These are phyloP conservation scores for Papilio glaucus DNA, from an alignment of 1,140 invertebrate genomes.

Conservation along the genomic window DNA sequence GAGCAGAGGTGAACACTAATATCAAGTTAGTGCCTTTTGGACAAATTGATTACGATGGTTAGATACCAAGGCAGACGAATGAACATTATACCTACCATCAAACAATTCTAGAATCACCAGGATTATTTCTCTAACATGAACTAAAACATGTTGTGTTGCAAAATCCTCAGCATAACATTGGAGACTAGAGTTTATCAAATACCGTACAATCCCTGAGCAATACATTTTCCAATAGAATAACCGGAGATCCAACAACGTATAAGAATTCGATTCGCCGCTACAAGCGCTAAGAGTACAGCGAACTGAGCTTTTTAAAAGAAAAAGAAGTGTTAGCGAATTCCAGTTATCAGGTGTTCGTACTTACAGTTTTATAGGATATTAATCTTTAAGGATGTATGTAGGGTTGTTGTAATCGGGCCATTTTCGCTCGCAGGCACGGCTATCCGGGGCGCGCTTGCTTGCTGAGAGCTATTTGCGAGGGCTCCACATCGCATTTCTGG, in stretches of 20 bases:
- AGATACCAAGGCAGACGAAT: too few species aligned
- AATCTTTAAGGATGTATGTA: conserved; percentile 36
- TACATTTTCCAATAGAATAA: conserved; percentile 7
- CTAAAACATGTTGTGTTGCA: not conserved
- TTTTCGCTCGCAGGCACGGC: conserved; percentile 60
- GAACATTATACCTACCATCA: too few species aligned
- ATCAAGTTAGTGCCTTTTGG: too few species aligned
- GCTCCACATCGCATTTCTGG: conserved; percentile 53
- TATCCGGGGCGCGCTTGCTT: conserved; percentile 84
- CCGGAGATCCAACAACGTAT: not conserved
- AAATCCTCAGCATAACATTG: not conserved
- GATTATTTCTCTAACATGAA: not conserved
- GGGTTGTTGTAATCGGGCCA: conserved; percentile 38
- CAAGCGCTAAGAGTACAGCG: not conserved
- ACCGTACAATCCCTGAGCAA: not conserved
- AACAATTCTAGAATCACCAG: too few species aligned
- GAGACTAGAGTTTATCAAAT: not conserved
- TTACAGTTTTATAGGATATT: conserved; percentile 41
- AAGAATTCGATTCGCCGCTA: conserved; percentile 20
- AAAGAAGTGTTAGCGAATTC: conserved; percentile 33
- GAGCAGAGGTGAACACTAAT: too few species aligned
- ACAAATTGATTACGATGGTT: too few species aligned
- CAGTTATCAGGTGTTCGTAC: conserved; percentile 36
- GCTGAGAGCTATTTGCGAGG: conserved; percentile 83
- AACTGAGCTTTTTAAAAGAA: conserved; percentile 10